phyloP scores from a whole-genome alignment of 92 coral and sea anemone genomes.

The Porites rus region DNA sequence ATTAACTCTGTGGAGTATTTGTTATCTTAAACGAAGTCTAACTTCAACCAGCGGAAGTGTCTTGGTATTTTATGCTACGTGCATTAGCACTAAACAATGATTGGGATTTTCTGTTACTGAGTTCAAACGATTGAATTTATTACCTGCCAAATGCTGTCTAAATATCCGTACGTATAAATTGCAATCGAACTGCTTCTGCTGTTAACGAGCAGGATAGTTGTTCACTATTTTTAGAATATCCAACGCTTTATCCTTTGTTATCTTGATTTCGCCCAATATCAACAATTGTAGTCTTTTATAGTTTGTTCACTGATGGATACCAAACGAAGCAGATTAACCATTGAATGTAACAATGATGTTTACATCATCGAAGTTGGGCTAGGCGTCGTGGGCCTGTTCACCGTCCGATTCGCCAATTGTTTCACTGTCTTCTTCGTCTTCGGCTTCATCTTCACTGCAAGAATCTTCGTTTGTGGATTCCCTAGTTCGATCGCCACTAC shows the following conservation, averaged over 20 bases:
- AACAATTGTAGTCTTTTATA: background rate
- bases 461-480: conserved; percentile 63
- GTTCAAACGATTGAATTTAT: no score
- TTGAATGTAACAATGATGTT: background rate
- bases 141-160: no score
- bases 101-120: no score
- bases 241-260: background rate
- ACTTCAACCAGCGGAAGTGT: no score
- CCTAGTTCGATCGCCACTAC: conserved; percentile 49
- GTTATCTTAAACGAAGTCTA: no score
- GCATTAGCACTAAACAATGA: no score
- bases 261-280: background rate
- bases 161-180: no score
- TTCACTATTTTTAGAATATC: background rate
- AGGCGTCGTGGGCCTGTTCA: conserved; percentile 17
- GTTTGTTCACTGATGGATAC: background rate
- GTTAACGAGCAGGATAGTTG: background rate
- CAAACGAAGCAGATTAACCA: background rate
- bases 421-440: conserved; percentile 84
- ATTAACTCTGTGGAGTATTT: no score
- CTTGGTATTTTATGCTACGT: no score
- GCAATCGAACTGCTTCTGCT: background rate
- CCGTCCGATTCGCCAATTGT: conserved; percentile 72
- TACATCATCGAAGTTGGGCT: background rate
- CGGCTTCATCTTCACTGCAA: conserved; percentile 88